A percentile compares a stretch with the other conserved stretches of the same genome.
phyloP scores from a whole-genome alignment of 2,888 invertebrate genomes.

The Eristalis pertinax region DNA sequence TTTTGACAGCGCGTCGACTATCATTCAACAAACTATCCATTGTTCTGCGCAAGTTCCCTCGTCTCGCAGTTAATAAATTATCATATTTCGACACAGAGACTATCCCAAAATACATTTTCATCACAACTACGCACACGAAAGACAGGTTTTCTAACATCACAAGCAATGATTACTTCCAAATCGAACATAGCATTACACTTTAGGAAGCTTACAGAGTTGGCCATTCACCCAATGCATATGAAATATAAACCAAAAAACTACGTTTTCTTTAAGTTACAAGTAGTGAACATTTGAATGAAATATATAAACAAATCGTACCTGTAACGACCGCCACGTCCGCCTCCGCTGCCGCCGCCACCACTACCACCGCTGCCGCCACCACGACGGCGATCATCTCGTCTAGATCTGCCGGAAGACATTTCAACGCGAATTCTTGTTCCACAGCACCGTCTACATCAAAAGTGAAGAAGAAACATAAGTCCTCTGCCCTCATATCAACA shows the following conservation, averaged over 20 bases:
- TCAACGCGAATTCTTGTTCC: constrained; percentile 95
- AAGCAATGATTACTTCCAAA: neutral
- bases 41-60: neutral
- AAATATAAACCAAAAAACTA: constrained; percentile 15
- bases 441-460: constrained; percentile 88
- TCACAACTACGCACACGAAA: neutral
- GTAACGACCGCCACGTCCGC: constrained; percentile 77
- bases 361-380: constrained; percentile 78
- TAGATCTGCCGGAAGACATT: constrained; percentile 94
- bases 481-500: too few species aligned
- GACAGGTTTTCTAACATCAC: neutral
- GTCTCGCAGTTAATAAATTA: neutral
- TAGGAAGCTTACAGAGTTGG: constrained; percentile 59
- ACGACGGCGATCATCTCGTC: constrained; percentile 85
- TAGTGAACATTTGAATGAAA: neutral
- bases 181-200: neutral
- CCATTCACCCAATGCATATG: constrained; percentile 42
- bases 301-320: constrained; percentile 75
- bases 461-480: neutral
- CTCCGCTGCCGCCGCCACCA: constrained; percentile 76
- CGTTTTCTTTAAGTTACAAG: neutral
- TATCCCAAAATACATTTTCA: too few species aligned
- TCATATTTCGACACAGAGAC: too few species aligned
- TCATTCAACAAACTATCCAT: neutral
- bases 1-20: neutral